phyloP scores from a whole-genome alignment of 1,140 invertebrate genomes.

The Maconellicoccus hirsutus region DNA sequence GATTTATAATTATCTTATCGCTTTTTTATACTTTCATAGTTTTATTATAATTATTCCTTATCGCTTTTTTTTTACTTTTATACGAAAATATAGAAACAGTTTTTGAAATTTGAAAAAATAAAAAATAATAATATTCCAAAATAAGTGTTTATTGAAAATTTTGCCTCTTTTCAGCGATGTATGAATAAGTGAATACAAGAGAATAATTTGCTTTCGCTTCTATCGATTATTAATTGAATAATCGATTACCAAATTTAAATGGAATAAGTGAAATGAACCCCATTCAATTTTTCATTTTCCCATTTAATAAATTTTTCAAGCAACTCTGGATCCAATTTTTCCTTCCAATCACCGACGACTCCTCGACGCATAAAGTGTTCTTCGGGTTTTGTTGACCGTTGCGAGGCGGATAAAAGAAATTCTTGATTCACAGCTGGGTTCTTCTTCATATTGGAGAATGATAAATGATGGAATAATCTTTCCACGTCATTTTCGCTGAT shows the following conservation, averaged over 20 bases:
- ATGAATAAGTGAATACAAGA: too few relatives aligned
- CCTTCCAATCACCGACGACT: constrained; percentile 71
- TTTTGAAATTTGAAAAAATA: too few relatives aligned
- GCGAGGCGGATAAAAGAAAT: constrained; percentile 35
- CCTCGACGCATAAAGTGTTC: constrained; percentile 68
- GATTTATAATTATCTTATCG: too few relatives aligned
- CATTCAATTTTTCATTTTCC: constrained; percentile 45
- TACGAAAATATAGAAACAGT: too few relatives aligned
- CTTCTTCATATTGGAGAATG: constrained; percentile 50
- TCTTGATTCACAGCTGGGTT: constrained; percentile 58
- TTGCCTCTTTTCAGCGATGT: too few relatives aligned
- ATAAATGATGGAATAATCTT: constrained; percentile 55
- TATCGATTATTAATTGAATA: too few relatives aligned
- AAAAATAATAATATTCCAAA: too few relatives aligned
- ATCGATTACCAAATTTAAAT: not conserved
- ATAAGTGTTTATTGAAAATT: too few relatives aligned
- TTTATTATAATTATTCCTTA: too few relatives aligned
- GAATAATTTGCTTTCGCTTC: too few relatives aligned
- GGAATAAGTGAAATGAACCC: constrained; percentile 18
- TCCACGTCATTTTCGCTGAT: constrained; percentile 51
- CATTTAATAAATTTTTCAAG: constrained; percentile 58
- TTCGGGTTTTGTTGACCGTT: constrained; percentile 36
- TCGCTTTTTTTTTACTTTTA: too few relatives aligned
- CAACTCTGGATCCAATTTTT: constrained; percentile 60
- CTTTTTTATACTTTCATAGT: too few relatives aligned